phyloP scores from a whole-genome alignment of 1,140 invertebrate species.

The Calliphora vicina region DNA sequence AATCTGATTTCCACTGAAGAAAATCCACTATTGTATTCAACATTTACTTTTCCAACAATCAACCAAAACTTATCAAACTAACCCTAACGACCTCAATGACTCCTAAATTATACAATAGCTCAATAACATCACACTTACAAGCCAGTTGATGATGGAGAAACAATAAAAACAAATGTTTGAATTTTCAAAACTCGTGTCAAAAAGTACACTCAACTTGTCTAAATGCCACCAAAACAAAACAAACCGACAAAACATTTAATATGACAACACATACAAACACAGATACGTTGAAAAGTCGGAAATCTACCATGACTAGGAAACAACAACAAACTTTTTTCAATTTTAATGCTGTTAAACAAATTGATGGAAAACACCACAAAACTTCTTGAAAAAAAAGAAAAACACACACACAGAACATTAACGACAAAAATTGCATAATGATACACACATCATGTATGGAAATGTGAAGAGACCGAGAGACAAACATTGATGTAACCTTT shows the following conservation, averaged over 20 bases:
- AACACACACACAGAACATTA: too few relatives aligned
- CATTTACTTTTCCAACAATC: background rate
- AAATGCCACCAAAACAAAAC: slow-evolving; percentile 18
- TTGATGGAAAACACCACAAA: background rate
- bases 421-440: background rate
- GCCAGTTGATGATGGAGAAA: background rate
- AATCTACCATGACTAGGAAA: background rate
- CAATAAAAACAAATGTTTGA: background rate
- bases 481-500: too few relatives aligned
- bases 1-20: too few relatives aligned
- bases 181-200: slow-evolving; percentile 28
- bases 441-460: background rate
- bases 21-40: too few relatives aligned
- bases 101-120: background rate
- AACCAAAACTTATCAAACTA: background rate
- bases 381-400: background rate
- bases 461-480: background rate
- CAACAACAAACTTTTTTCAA: background rate
- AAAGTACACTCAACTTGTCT: slow-evolving; percentile 12
- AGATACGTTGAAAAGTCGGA: background rate
- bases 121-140: background rate
- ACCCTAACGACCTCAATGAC: background rate
- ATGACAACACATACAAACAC: background rate
- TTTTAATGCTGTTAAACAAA: background rate
- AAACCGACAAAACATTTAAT: background rate